Evolutionary conservation across 2,888 invertebrate species (phyloP).

Genomic region (Agonopterix subpropinquella): DNA sequence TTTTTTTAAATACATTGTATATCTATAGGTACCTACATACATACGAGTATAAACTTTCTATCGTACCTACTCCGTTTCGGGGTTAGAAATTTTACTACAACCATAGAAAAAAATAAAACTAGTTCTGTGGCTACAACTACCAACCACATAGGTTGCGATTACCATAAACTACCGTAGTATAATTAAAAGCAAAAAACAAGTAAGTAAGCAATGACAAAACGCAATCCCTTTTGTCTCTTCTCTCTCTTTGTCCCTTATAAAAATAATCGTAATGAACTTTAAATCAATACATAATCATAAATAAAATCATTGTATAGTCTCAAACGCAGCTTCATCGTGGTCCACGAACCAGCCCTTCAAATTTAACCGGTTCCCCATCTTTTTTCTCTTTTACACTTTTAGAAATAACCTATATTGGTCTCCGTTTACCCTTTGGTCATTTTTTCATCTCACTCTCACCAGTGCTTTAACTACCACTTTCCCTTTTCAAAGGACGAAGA

Average conservation of each 20-base stretch:
- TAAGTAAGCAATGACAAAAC: no score
- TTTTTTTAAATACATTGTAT: no score
- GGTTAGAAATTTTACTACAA: no score
- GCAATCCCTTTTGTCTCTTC: neutral
- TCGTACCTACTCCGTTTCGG: no score
- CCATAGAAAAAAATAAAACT: no score
- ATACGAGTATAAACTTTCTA: no score
- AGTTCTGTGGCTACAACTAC: no score
- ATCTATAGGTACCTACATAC: no score
- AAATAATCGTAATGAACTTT: constrained; percentile 6
- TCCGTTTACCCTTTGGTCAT: constrained; percentile 55
- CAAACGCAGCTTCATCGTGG: constrained; percentile 50
- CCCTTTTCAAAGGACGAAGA: constrained; percentile 76
- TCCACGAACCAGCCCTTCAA: constrained; percentile 62
- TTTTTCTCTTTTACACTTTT: constrained; percentile 27
- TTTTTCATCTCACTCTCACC: constrained; percentile 73
- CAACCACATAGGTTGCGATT: no score
- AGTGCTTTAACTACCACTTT: constrained; percentile 65
- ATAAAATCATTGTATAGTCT: constrained; percentile 39
- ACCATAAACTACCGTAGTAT: no score
- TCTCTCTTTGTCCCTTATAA: no score
- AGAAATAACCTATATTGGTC: constrained; percentile 25
- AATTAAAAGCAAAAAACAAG: no score
- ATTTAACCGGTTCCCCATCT: constrained; percentile 65
- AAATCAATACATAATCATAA: constrained; percentile 60